Base-by-base conservation (phyloP, 2,888 invertebrate genomes). In the Eupithecia tripunctaria region DNA sequence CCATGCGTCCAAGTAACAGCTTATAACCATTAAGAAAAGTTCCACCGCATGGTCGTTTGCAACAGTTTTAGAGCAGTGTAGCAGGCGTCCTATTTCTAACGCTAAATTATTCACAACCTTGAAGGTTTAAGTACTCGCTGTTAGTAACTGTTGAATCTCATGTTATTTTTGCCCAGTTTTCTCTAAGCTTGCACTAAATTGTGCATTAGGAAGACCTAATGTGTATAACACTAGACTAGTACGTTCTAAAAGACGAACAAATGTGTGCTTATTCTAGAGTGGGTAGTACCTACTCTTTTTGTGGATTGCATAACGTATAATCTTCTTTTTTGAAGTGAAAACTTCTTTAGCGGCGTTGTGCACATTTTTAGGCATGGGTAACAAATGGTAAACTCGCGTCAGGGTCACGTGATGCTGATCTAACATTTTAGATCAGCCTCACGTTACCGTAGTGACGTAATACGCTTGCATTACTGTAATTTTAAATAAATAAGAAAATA, bases 31-130 rank as follows among this genome's bases (percentile, higher is more conserved):
- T 74, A 71, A 68, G 68, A 68, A 71, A 72, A 71, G 66, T 74
- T 36, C n/a, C 32, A 60, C 67, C 67, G 47, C 67, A 75, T 18
- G 72, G 25, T 68, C 71, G 74, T 73, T 67, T 73, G 63, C 36
- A 47, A 62, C 47, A 70, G 51, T 63, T 70, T 51, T 51, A 56
- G 38, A 68, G 56, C 74, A 27, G 67, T 71, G 68, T 68, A 65
- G 75, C 71, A 72, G 62, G 71, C 77, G 71, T 78, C 73, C 75
- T 70, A 75, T 76, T 78, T 72, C 72, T 77, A 73, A 27, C 75
- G 41, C 68, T 77, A 68, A 78, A 77, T 78, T 75, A 78, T 78
- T 77, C 72, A 78, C 69, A 56, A 66, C 70, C 71, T 72, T 70
- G 72, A 74, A 75, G 72, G 71, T 38, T 67, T 78, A 74, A 76